These are phyloP conservation scores for Cyanoramphus novaezelandiae DNA, from an alignment of 2,113 vertebrate genomes.

Conservation along the genomic window DNA sequence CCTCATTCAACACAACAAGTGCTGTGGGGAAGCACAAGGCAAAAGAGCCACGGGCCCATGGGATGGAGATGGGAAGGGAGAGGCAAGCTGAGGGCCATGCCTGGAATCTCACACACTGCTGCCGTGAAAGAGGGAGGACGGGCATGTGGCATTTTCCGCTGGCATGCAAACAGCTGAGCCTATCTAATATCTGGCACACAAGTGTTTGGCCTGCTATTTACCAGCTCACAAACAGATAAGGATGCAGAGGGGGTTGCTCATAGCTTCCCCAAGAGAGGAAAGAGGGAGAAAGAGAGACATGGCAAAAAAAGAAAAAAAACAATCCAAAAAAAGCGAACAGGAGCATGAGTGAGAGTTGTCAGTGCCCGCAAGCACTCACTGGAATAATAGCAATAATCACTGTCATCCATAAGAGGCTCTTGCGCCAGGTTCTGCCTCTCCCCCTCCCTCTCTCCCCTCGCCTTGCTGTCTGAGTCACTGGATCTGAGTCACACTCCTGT, in stretches of 20 bases:
- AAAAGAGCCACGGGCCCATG: not conserved
- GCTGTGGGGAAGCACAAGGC: not conserved
- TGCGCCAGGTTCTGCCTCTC: constrained; percentile 64
- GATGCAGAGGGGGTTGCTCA: constrained; percentile 12
- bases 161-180: constrained; percentile 64
- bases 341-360: constrained; percentile 26
- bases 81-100: not conserved
- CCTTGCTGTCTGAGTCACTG: constrained; percentile 69
- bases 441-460: constrained; percentile 51
- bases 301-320: not conserved
- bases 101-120: constrained; percentile 12
- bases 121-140: not conserved
- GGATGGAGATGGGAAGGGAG: not conserved
- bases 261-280: not conserved
- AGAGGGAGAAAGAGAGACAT: not conserved
- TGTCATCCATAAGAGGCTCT: constrained; percentile 45
- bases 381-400: constrained; percentile 66
- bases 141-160: constrained; percentile 55
- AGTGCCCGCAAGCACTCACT: constrained; percentile 35
- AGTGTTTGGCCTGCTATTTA: constrained; percentile 40
- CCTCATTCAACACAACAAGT: not conserved
- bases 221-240: constrained; percentile 16
- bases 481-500: constrained; percentile 73
- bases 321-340: not conserved
- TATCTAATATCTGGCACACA: constrained; percentile 61